phyloP scores from a whole-genome alignment of 2,888 invertebrate species.

The Eucera pruinosa region DNA sequence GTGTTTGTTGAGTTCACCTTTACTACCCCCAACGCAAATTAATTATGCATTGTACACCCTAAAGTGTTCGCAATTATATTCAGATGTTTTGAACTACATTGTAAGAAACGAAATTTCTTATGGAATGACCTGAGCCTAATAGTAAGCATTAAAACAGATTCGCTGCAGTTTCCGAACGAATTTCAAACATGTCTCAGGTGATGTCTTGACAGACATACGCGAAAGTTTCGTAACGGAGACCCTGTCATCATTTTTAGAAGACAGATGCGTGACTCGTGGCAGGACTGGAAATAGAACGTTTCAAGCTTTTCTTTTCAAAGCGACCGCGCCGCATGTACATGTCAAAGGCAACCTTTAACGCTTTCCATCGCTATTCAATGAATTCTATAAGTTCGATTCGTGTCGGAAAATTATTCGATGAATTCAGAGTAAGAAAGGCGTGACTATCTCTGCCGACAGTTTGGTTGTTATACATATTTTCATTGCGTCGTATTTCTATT shows the following conservation, averaged over 20 bases:
- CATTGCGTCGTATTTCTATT: neutral
- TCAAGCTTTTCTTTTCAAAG: constrained; percentile 24
- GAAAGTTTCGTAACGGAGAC: constrained; percentile 31
- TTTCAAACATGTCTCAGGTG: neutral
- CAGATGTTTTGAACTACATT: too few species aligned
- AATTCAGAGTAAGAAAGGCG: too few species aligned
- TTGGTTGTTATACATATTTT: neutral
- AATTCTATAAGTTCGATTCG: neutral
- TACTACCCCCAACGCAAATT: too few species aligned
- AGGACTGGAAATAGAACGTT: constrained; percentile 46
- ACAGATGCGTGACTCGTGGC: constrained; percentile 19
- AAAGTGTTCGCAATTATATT: too few species aligned
- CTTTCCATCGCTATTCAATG: neutral
- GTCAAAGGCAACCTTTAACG: neutral
- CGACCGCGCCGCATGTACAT: neutral
- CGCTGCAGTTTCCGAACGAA: neutral
- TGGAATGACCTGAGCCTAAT: too few species aligned
- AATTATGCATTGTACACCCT: too few species aligned
- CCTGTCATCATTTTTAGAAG: constrained; percentile 39
- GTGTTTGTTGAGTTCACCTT: too few species aligned
- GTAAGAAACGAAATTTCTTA: too few species aligned
- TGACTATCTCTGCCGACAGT: neutral
- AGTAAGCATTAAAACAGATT: neutral
- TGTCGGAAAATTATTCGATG: neutral
- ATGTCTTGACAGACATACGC: constrained; percentile 12